phyloP scores from a whole-genome alignment of 2,113 vertebrate species.

The Neomonachus schauinslandi region DNA sequence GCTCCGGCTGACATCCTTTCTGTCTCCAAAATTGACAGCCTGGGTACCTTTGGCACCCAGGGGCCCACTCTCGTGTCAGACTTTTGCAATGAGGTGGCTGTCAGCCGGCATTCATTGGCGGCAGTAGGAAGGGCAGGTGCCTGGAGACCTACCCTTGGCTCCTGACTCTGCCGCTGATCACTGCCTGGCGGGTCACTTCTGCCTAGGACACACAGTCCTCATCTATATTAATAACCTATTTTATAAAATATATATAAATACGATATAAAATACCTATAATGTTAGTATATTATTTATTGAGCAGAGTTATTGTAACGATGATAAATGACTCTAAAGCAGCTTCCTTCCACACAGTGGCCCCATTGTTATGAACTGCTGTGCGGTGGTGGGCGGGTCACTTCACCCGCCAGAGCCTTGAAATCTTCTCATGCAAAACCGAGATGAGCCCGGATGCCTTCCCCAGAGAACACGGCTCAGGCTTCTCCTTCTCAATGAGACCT shows the following conservation, averaged over 20 bases:
- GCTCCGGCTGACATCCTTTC: not conserved
- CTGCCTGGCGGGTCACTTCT: not conserved
- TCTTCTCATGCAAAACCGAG: not conserved
- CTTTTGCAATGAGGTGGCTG: not conserved
- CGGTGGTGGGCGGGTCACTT: not conserved
- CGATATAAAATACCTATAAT: not conserved
- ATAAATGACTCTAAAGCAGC: not conserved
- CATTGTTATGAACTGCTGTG: not conserved
- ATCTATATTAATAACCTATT: not conserved
- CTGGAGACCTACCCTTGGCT: not conserved
- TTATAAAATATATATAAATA: not conserved
- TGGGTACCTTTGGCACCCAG: not conserved
- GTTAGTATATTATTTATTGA: not conserved
- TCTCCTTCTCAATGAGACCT: not conserved
- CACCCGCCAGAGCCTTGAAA: not conserved
- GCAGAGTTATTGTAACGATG: not conserved
- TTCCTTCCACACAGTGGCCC: too few species aligned
- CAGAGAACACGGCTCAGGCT: not conserved
- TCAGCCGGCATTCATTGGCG: rapidly evolving
- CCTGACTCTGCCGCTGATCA: not conserved
- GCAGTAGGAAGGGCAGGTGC: not conserved
- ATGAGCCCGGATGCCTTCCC: not conserved
- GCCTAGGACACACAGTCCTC: not conserved
- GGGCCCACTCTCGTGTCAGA: not conserved
- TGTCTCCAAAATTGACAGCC: not conserved